These are phyloP conservation scores for Trogon surrucura DNA, from an alignment of 2,113 vertebrate species.

Conservation along the genomic window DNA sequence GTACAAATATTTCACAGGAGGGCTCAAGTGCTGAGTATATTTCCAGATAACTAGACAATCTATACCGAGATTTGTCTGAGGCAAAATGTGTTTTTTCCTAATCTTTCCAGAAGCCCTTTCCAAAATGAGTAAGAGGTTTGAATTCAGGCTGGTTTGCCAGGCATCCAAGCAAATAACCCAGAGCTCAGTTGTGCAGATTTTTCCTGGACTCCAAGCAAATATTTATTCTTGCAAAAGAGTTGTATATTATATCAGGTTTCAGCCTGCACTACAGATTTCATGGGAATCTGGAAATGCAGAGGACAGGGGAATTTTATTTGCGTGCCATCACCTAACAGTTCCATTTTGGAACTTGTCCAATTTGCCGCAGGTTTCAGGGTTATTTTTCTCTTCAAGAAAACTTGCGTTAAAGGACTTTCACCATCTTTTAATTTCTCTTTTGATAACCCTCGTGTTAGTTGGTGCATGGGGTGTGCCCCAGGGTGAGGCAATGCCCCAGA, in stretches of 20 bases:
- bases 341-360: not conserved
- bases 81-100: not conserved
- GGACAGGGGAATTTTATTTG: not conserved
- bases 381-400: not conserved
- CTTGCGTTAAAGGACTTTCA: not conserved
- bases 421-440: not conserved
- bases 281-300: not conserved
- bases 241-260: not conserved
- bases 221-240: not conserved
- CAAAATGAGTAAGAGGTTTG: not conserved
- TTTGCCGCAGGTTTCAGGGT: not conserved
- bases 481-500: not conserved
- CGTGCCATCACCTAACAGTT: not conserved
- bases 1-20: not conserved
- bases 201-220: not conserved
- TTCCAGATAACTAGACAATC: slow-evolving; percentile 9
- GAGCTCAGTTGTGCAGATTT: not conserved
- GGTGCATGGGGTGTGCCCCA: fast-evolving
- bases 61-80: not conserved
- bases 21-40: not conserved
- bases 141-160: not conserved
- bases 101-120: not conserved
- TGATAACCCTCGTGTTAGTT: not conserved
- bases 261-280: not conserved
- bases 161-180: not conserved